Conservation (phyloP, 2,113 vertebrate genomes). For the Dipodomys ordii region DNA sequence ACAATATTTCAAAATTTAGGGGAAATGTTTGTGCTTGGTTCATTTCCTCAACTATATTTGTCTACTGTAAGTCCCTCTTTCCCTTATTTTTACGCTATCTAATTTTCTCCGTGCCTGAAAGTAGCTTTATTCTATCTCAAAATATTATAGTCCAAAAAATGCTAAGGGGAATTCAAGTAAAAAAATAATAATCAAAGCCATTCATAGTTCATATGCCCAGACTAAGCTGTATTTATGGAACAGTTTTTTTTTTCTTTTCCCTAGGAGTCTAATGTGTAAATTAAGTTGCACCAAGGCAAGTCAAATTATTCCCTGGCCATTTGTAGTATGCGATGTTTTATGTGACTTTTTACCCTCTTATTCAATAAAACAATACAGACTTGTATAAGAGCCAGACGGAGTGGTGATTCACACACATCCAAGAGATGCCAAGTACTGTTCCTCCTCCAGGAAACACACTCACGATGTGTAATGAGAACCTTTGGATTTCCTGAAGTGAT, state of each 20-base stretch:
- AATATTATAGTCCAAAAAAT: conserved; percentile 78
- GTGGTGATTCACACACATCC: conserved; percentile 82
- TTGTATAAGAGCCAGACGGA: conserved; percentile 86
- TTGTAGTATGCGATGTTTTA: conserved; percentile 85
- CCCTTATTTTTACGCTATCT: conserved; percentile 56
- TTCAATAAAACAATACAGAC: conserved; percentile 88
- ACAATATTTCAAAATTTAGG: conserved; percentile 73
- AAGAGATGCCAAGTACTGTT: conserved; percentile 81
- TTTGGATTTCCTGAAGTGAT: conserved; percentile 81
- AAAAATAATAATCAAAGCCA: conserved; percentile 83
- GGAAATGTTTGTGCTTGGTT: conserved; percentile 68
- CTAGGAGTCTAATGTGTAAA: conserved; percentile 83
- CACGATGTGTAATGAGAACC: conserved; percentile 82
- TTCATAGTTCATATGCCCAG: conserved; percentile 79
- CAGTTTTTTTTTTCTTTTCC: conserved; percentile 75
- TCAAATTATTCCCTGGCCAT: conserved; percentile 84
- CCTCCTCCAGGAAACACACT: conserved; percentile 85
- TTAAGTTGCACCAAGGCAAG: conserved; percentile 83
- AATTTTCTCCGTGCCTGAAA: conserved; percentile 80
- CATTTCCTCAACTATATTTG: conserved; percentile 41
- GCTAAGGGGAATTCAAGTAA: conserved; percentile 80
- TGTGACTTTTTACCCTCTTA: conserved; percentile 86
- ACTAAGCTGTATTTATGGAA: conserved; percentile 83
- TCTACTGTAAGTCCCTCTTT: neutral
- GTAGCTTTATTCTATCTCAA: conserved; percentile 82